phyloP scores from a whole-genome alignment of 2,797 vertebrate genomes.

The Pipistrellus nathusii region DNA sequence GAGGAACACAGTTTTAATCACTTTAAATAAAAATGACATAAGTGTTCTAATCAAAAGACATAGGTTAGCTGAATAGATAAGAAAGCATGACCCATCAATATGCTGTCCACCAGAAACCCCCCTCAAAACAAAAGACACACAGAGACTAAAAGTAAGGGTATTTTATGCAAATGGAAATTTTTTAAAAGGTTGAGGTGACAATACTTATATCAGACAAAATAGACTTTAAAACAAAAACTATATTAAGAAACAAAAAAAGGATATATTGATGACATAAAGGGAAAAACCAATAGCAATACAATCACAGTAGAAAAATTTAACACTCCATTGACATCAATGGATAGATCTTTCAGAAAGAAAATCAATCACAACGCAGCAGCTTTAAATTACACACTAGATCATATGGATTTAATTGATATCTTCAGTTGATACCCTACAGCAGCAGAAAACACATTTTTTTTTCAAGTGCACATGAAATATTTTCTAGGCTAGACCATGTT shows the following conservation, averaged over 20 bases:
- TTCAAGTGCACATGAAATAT: not conserved
- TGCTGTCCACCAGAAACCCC: not conserved
- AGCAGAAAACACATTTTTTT: not conserved
- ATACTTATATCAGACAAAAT: not conserved
- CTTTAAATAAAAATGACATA: not conserved
- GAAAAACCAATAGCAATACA: not conserved
- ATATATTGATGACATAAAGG: not conserved
- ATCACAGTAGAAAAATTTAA: not conserved
- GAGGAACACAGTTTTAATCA: not conserved
- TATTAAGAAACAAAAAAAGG: not conserved
- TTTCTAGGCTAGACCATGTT: not conserved
- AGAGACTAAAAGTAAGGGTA: not conserved
- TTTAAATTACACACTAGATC: not conserved
- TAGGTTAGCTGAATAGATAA: not conserved
- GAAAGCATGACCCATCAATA: not conserved
- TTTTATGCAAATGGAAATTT: not conserved
- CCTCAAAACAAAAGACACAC: not conserved
- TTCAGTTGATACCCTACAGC: not conserved
- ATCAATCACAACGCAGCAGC: not conserved
- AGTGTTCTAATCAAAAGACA: not conserved
- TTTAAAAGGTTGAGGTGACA: not conserved
- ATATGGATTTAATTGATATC: not conserved
- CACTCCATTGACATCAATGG: not conserved
- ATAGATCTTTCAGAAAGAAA: not conserved
- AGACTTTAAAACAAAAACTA: not conserved